A percentile compares a stretch with the other conserved stretches of the same genome.
Conservation (phyloP, 2,888 invertebrate species). For the Rhamphomyia laevipes region DNA sequence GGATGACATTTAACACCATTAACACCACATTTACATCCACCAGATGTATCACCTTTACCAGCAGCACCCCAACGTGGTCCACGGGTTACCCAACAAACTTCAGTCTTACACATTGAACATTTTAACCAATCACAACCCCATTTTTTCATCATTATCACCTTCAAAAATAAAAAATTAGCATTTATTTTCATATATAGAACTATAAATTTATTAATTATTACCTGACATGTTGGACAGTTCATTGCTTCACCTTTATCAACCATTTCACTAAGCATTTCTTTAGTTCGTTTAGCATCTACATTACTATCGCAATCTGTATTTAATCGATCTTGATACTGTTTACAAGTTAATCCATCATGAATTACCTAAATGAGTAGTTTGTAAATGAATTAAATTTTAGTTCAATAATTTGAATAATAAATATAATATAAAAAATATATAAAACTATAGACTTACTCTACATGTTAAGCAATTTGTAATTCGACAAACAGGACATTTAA, state of each 20-base stretch:
- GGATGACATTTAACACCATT: constrained; percentile 20
- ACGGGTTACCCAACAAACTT: constrained; percentile 88
- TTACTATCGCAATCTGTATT: constrained; percentile 54
- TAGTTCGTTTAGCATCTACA: constrained; percentile 60
- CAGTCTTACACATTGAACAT: constrained; percentile 85
- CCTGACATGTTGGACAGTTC: constrained; percentile 74
- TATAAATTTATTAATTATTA: constrained; percentile 23
- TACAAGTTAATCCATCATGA: constrained; percentile 67
- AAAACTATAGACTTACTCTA: constrained; percentile 45
- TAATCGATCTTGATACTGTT: constrained; percentile 60
- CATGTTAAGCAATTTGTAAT: constrained; percentile 74
- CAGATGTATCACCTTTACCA: constrained; percentile 20
- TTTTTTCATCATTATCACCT: constrained; percentile 67
- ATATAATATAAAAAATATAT: not conserved
- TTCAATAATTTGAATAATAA: not conserved
- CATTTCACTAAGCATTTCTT: constrained; percentile 68
- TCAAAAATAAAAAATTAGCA: not conserved
- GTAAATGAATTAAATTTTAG: not conserved
- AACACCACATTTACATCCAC: constrained; percentile 21
- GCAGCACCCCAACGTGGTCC: constrained; percentile 37
- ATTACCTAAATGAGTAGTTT: constrained; percentile 46
- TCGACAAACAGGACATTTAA: constrained; percentile 72
- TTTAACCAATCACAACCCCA: constrained; percentile 91
- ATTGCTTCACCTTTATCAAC: constrained; percentile 75
- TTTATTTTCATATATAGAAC: not conserved